Conservation (phyloP, 2,113 vertebrate genomes). For the Merops nubicus region DNA sequence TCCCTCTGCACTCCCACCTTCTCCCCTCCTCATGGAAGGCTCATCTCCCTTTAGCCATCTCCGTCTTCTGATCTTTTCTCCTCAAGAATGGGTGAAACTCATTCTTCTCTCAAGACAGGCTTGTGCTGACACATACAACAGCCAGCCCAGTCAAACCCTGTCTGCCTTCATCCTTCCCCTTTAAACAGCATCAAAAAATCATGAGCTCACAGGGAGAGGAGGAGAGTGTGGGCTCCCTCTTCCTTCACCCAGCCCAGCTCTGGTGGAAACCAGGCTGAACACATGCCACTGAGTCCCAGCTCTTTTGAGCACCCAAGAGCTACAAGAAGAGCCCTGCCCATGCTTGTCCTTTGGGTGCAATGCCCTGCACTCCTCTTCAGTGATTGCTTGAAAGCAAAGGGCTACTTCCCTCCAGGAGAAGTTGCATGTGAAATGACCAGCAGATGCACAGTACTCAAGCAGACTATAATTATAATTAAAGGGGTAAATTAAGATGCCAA, state of each 20-base stretch:
- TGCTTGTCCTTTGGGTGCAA: neutral
- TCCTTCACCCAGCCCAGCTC: neutral
- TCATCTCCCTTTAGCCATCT: neutral
- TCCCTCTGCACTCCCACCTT: neutral
- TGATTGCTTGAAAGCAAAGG: neutral
- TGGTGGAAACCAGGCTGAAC: neutral
- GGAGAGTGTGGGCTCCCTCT: neutral
- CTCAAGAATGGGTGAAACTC: neutral
- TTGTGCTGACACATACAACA: neutral
- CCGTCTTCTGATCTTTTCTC: neutral
- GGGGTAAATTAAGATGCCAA: neutral
- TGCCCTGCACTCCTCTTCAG: neutral
- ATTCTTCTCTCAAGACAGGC: neutral
- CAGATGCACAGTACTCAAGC: neutral
- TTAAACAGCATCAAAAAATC: neutral
- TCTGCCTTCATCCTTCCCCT: neutral
- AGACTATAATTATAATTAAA: neutral
- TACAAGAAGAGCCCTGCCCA: neutral
- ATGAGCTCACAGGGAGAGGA: neutral
- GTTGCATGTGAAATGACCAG: neutral
- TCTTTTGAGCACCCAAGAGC: rapidly evolving
- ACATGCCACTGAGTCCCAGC: neutral
- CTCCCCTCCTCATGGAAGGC: neutral
- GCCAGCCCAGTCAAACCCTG: neutral
- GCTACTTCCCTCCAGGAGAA: neutral